Evolutionary conservation across 2,888 invertebrate genomes (phyloP).

Genomic region (Mimas tiliae): DNA sequence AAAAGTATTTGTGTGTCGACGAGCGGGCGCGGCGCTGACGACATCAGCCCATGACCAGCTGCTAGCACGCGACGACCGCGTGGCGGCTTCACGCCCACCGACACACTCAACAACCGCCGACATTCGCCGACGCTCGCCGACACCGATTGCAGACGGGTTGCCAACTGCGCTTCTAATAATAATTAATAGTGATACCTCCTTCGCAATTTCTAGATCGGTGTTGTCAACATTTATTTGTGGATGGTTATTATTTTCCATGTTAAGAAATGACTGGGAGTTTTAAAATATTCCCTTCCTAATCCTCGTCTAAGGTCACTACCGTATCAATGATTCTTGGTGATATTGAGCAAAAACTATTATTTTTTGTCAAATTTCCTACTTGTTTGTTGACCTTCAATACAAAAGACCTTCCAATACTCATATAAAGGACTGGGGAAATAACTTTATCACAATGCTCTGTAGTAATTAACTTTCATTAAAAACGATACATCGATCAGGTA

Average conservation of each 20-base stretch:
- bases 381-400: no score
- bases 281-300: no score
- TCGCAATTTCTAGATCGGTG: constrained; percentile 6
- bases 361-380: no score
- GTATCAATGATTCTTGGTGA: no score
- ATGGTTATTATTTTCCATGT: background rate
- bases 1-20: background rate
- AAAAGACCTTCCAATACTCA: no score
- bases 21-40: constrained; percentile 19
- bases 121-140: background rate
- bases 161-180: constrained; percentile 40
- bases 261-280: no score
- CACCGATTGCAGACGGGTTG: constrained; percentile 29
- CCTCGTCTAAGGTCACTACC: no score
- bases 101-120: constrained; percentile 23
- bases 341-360: no score
- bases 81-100: constrained; percentile 38
- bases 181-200: background rate
- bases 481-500: no score
- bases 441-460: no score
- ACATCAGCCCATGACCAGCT: background rate
- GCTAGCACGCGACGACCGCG: constrained; percentile 46
- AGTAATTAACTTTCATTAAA: no score
- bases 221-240: background rate
- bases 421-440: no score